Evolutionary conservation across 2,113 vertebrate genomes (phyloP).

Genomic region (Capreolus pygargus): DNA sequence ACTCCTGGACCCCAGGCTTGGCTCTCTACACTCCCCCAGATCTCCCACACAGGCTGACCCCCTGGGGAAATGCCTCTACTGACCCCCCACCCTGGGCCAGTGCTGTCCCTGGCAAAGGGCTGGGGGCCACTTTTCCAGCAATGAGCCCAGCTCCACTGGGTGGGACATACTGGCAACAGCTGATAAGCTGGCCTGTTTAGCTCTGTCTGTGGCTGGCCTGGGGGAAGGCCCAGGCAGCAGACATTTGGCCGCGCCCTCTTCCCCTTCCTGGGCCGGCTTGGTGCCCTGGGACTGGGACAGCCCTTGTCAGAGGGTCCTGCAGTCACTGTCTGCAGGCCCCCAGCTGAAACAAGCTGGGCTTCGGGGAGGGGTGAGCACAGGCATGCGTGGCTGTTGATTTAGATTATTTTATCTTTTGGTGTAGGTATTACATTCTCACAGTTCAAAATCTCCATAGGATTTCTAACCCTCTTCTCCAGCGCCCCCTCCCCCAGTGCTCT

Average conservation of each 20-base stretch:
- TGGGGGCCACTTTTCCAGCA: conserved; percentile 59
- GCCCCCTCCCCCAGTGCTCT: not conserved
- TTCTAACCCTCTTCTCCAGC: not conserved
- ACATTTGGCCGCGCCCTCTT: conserved; percentile 62
- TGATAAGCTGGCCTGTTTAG: conserved; percentile 68
- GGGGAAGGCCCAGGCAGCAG: conserved; percentile 55
- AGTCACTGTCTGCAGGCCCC: not conserved
- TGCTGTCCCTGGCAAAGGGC: conserved; percentile 28
- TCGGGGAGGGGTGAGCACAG: not conserved
- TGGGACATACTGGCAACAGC: conserved; percentile 54
- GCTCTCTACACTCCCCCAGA: not conserved
- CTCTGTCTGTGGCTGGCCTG: conserved; percentile 28
- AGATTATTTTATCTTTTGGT: not conserved
- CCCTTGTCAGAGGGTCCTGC: not conserved
- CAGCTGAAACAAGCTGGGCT: not conserved
- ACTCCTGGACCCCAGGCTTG: not conserved
- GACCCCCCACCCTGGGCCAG: not conserved
- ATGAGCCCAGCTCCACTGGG: conserved; percentile 19
- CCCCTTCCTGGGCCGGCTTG: conserved; percentile 55
- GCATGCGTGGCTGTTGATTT: not conserved
- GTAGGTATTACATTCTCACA: not conserved
- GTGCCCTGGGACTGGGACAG: not conserved
- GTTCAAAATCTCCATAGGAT: not conserved
- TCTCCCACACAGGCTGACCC: not conserved
- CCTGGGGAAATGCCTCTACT: not conserved